Evolutionary conservation across 1,140 invertebrate species (phyloP), one percentile per base, ranked within the genome.

Genomic region (Venturia canescens): DNA sequence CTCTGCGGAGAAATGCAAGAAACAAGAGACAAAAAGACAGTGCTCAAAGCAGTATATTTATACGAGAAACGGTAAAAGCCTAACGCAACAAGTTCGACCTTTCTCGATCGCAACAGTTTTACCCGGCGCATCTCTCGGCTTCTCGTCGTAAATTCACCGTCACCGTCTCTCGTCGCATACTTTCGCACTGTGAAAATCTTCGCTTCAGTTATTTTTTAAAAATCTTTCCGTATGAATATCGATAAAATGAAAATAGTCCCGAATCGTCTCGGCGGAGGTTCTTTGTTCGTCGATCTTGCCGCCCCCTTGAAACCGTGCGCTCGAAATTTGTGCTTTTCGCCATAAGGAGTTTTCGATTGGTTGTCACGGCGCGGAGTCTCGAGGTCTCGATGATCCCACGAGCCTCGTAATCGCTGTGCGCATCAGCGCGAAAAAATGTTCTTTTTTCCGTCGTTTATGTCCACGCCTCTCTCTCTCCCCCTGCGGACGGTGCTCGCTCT

Each of bases 21-120:
- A 69, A 26, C 26, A 69, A 77, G 83, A 81, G 50, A 79, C 79
- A 79, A 69, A 53, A 78, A 69, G 50, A 53, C 50, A 53, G 50
- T 53, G n/a, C 50, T 53, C 50, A 21, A 18, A 53, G 50, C n/a
- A 21, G n/a, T 50, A 53, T 7, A 53, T 53, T 7, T n/a, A 34
- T 34, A 34, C 48, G 48, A 53, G 4, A 15, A 53, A 53, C 48
- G 48, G 48, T 53, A 53, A 53, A 53, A 7, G 48, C 48, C 48
- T 53, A 53, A 53, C 48, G 48, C 48, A 53, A 53, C 48, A 53
- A 53, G 18, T 53, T 53, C 48, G 48, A 53, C 48, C 48, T 53
- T 53, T 53, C 48, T 53, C 48, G 48, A 53, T 53, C 48, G 18
- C 48, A 53, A 53, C 48, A 53, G 48, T 53, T 53, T 53, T 53